These are phyloP conservation scores for Drosophila paranaensis DNA, from an alignment of 2,888 invertebrate genomes.

Conservation along the genomic window DNA sequence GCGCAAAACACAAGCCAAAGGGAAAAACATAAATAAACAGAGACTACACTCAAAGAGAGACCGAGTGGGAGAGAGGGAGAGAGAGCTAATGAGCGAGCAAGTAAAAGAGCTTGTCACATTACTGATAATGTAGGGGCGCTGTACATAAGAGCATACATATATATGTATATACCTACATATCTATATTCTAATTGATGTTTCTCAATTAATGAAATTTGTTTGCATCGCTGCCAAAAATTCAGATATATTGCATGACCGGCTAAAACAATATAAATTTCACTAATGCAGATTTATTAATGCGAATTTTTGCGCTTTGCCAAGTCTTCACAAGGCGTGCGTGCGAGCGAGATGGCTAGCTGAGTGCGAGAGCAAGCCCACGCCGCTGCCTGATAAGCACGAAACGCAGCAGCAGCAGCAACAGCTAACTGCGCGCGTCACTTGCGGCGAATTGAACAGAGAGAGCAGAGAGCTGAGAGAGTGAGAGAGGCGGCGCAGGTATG, in stretches of 20 bases:
- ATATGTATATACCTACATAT: conserved; percentile 1
- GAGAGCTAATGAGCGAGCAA: conserved; percentile 4
- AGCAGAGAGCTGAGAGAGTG: conserved; percentile 3
- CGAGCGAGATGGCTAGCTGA: conserved; percentile 11
- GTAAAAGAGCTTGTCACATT: conserved; percentile 31
- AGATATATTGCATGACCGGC: conserved; percentile 41
- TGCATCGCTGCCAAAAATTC: conserved; percentile 51
- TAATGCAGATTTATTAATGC: conserved; percentile 58
- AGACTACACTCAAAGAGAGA: conserved; percentile 20
- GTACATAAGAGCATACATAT: conserved; percentile 9
- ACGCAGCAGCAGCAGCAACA: conserved; percentile 14
- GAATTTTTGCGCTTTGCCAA: conserved; percentile 20
- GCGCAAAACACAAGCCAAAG: conserved; percentile 40
- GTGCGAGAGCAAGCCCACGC: conserved; percentile 45
- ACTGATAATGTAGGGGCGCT: conserved; percentile 48
- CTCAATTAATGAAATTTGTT: conserved; percentile 64
- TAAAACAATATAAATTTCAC: conserved; percentile 47
- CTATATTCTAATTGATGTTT: conserved; percentile 18
- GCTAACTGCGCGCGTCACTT: conserved; percentile 31
- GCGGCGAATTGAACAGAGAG: conserved; percentile 15
- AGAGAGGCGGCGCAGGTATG: conserved; percentile 36
- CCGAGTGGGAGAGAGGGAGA: neutral
- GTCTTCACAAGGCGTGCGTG: conserved; percentile 9
- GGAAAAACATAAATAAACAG: conserved; percentile 63
- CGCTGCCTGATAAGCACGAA: conserved; percentile 50